These are phyloP conservation scores for Diphyllodes magnificus DNA, from an alignment of 2,113 vertebrate species.

Conservation along the genomic window DNA sequence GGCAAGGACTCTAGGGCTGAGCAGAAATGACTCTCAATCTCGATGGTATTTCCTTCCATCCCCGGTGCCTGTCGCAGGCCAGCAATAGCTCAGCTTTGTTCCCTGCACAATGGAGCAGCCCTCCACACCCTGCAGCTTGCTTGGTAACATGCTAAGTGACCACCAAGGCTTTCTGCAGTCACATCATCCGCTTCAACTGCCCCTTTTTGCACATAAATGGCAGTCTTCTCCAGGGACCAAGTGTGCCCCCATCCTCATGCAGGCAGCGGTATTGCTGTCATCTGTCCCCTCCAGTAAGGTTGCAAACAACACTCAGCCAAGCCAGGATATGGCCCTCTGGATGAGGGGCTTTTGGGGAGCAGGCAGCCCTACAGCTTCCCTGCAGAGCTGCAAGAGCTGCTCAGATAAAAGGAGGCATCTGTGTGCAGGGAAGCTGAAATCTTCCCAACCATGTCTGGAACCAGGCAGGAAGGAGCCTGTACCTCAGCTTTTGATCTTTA, in stretches of 20 bases:
- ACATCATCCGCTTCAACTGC: neutral
- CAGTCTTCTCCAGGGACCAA: neutral
- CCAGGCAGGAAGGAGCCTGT: neutral
- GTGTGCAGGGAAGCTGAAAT: neutral
- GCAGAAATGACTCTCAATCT: neutral
- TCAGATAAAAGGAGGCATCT: neutral
- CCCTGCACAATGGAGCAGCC: neutral
- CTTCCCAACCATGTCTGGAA: neutral
- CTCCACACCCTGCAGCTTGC: neutral
- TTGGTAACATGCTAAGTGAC: neutral
- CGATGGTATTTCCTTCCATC: neutral
- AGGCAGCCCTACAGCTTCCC: neutral
- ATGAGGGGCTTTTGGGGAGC: accelerated
- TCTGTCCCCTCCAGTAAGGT: neutral
- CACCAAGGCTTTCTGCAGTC: neutral
- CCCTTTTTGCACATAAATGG: neutral
- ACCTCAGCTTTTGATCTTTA: neutral
- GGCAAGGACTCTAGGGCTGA: neutral
- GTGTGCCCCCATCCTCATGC: accelerated
- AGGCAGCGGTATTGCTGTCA: neutral
- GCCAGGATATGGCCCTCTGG: neutral
- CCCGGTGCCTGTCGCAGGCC: neutral
- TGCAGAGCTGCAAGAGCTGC: neutral
- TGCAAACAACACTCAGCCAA: neutral
- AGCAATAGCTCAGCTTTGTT: neutral